Evolutionary conservation across 2,888 invertebrate genomes (phyloP).

Genomic region (Smittia sp.): DNA sequence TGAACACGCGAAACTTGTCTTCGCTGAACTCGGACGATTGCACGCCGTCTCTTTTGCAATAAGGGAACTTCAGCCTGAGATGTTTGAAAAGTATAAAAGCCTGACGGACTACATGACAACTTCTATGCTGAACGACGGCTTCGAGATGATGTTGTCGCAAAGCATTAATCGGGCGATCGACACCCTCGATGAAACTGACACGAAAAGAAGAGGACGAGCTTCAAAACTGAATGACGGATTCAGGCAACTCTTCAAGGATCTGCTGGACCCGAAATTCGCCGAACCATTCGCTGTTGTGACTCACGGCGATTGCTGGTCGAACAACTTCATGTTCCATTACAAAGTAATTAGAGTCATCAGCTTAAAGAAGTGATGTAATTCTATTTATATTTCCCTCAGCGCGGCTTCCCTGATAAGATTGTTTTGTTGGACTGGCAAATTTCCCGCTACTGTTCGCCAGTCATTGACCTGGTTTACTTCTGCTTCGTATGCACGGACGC

Average conservation of each 20-base stretch:
- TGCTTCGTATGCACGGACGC: slow-evolving; percentile 42
- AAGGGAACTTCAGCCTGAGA: slow-evolving; percentile 36
- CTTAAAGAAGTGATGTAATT: slow-evolving; percentile 6
- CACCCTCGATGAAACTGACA: slow-evolving; percentile 38
- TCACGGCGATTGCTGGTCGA: slow-evolving; percentile 43
- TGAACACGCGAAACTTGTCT: slow-evolving; percentile 37
- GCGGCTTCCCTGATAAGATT: slow-evolving; percentile 37
- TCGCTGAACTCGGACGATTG: slow-evolving; percentile 40
- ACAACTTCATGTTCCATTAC: slow-evolving; percentile 42
- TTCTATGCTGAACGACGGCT: neutral
- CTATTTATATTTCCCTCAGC: slow-evolving; percentile 16
- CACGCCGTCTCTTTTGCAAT: slow-evolving; percentile 43
- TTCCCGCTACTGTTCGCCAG: slow-evolving; percentile 42
- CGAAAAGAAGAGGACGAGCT: slow-evolving; percentile 36
- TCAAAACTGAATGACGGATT: slow-evolving; percentile 17
- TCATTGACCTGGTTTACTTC: slow-evolving; percentile 42
- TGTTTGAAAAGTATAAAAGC: slow-evolving; percentile 41
- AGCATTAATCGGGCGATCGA: slow-evolving; percentile 32
- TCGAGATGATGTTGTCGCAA: neutral
- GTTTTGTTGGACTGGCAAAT: slow-evolving; percentile 42
- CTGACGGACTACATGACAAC: neutral
- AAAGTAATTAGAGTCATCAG: slow-evolving; percentile 5
- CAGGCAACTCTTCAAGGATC: neutral
- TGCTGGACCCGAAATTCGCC: neutral
- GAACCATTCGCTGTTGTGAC: slow-evolving; percentile 42